These are phyloP conservation scores for Heliocidaris erythrogramma DNA, from an alignment of 35 echinoderm and acorn worm genomes.

Conservation along the genomic window DNA sequence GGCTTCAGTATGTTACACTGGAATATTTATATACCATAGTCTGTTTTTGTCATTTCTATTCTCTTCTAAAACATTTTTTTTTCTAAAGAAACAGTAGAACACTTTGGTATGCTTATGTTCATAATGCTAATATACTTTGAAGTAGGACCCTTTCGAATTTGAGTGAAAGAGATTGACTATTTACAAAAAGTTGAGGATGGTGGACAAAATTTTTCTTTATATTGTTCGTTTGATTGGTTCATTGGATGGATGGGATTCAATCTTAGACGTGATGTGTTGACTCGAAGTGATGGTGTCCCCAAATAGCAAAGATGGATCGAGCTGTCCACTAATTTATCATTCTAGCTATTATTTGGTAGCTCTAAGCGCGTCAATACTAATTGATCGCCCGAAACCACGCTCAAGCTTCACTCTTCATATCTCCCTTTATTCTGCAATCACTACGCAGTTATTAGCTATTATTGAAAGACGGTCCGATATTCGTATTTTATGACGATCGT, in stretches of 20 bases:
- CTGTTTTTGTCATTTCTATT: no score
- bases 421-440: not conserved
- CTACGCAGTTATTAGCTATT: constrained; percentile 49
- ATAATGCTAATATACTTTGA: not conserved
- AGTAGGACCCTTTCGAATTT: not conserved
- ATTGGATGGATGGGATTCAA: not conserved
- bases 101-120: not conserved
- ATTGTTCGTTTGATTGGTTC: not conserved
- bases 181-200: not conserved
- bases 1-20: no score
- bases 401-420: constrained; percentile 26
- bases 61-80: not conserved
- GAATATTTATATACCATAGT: no score
- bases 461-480: constrained; percentile 39
- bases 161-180: not conserved
- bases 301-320: constrained; percentile 32
- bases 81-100: not conserved
- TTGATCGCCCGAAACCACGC: not conserved
- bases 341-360: constrained; percentile 37
- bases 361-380: constrained; percentile 44
- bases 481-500: constrained; percentile 30
- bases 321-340: constrained; percentile 32
- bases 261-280: not conserved
- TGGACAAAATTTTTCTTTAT: not conserved
- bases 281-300: constrained; percentile 30